Base-by-base conservation (phyloP, 2,888 invertebrate genomes). In the Merodon equestris region DNA sequence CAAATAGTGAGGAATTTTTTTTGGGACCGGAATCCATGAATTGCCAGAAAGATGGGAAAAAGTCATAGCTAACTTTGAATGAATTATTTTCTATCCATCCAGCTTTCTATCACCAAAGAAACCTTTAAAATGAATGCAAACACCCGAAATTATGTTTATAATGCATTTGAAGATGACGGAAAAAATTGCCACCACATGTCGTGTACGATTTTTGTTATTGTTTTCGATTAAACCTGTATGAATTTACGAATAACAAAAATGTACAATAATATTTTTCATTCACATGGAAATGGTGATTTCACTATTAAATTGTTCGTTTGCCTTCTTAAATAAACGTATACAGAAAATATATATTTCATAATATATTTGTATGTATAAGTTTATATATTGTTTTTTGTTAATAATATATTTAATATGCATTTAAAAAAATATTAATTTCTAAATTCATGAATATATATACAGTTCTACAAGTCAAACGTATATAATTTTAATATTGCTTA, bases 401-500 rank as follows among this genome's bases (percentile, higher is more conserved):
- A n/a, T 68, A 77, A 67, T 71, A 66, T 63, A 75, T n/a, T n/a
- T n/a, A n/a, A 82, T 76, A 75, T 81, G 67, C 70, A 75, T 74
- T 74, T 76, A 79, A 79, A 79, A 63, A 79, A 74, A 79, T 70
- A 74, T 79, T 66, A 73, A 56, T 70, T 74, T 70, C 63, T 70
- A 74, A 68, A 68, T 70, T 74, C 54, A 73, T 73, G 58, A 73
- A 68, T 70, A 70, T 68, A 27, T 27, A 72, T 70, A 79, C 68
- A 74, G 38, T 74, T 70, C 63, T 64, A 79, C 15, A 58, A 64
- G 53, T 63, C 44, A 64, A 73, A 74, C 70, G 71, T 67, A 75
- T 58, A 79, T 66, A 58, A 54, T 58, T 74, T 58, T 50, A 74
- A 81, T 81, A 81, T 81, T 81, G 81, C 81, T 81, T 81, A 77